A percentile compares a stretch with the other conserved stretches of the same genome.
Conservation (phyloP, 2,888 invertebrate species). For the Aphidius colemani region DNA sequence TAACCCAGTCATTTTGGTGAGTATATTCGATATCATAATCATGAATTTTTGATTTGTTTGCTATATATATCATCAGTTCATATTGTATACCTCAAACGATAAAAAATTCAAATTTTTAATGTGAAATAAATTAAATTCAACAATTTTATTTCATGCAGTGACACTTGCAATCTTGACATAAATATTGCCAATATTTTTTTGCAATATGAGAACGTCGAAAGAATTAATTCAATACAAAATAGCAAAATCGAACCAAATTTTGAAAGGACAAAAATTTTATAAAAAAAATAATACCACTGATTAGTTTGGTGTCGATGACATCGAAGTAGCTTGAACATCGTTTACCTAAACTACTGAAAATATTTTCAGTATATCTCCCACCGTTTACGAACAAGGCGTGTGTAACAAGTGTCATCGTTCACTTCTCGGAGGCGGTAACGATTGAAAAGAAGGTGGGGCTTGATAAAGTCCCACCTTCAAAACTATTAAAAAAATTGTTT, state of each 20-base stretch:
- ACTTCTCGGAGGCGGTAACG: slow-evolving; percentile 56
- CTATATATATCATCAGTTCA: too few species aligned
- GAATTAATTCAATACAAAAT: neutral
- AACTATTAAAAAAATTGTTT: slow-evolving; percentile 4
- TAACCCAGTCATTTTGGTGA: slow-evolving; percentile 30
- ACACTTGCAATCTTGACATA: neutral
- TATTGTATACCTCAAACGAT: too few species aligned
- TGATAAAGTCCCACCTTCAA: slow-evolving; percentile 29
- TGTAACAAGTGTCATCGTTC: slow-evolving; percentile 59
- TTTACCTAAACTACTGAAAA: too few species aligned
- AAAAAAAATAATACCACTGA: too few species aligned
- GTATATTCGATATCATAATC: slow-evolving; percentile 29
- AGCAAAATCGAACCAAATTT: too few species aligned
- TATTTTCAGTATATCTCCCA: neutral
- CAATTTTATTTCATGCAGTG: neutral
- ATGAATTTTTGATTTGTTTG: neutral
- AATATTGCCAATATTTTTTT: neutral
- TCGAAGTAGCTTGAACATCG: too few species aligned
- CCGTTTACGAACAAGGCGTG: slow-evolving; percentile 45
- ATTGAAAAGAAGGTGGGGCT: slow-evolving; percentile 48
- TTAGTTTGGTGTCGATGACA: too few species aligned
- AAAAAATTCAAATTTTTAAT: too few species aligned
- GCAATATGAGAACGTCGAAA: neutral
- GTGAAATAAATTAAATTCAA: neutral
- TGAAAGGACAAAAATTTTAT: too few species aligned